Conservation (phyloP, 1,140 invertebrate species). For the Zaprionus capensis region DNA sequence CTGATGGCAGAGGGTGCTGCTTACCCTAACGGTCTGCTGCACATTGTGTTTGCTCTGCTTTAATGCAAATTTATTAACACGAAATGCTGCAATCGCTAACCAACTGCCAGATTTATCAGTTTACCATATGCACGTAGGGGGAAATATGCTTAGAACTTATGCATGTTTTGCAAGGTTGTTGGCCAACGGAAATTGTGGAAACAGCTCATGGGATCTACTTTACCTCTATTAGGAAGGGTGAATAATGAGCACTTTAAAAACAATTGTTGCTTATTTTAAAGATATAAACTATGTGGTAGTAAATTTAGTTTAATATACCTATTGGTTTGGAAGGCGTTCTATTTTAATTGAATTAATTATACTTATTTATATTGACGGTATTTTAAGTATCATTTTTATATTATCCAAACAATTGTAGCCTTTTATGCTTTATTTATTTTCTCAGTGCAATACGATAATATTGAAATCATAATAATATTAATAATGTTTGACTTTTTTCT, state of each 20-base stretch:
- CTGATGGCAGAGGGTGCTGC: not conserved
- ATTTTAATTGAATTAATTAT: no score
- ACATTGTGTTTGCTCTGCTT: slow-evolving; percentile 40
- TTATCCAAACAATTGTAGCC: no score
- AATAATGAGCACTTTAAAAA: no score
- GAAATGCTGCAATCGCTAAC: slow-evolving; percentile 34
- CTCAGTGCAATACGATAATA: no score
- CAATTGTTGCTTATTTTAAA: not conserved
- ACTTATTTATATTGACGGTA: no score
- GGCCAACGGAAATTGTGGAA: slow-evolving; percentile 9
- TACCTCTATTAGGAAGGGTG: not conserved
- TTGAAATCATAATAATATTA: no score
- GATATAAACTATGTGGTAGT: not conserved
- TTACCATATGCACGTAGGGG: not conserved
- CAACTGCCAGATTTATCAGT: slow-evolving; percentile 26
- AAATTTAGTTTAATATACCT: not conserved
- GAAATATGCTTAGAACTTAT: slow-evolving; percentile 23
- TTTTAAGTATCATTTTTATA: no score
- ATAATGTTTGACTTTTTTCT: no score
- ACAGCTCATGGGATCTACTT: not conserved
- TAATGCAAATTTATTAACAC: slow-evolving; percentile 67
- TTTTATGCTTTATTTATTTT: no score
- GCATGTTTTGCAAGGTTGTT: slow-evolving; percentile 4
- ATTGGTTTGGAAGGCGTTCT: no score
- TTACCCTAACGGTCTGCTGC: slow-evolving; percentile 27